Percentiles rank a stretch among this genome's conserved stretches.
These are phyloP conservation scores for Microtus richardsoni DNA, from an alignment of 2,113 vertebrate genomes.

Conservation along the genomic window DNA sequence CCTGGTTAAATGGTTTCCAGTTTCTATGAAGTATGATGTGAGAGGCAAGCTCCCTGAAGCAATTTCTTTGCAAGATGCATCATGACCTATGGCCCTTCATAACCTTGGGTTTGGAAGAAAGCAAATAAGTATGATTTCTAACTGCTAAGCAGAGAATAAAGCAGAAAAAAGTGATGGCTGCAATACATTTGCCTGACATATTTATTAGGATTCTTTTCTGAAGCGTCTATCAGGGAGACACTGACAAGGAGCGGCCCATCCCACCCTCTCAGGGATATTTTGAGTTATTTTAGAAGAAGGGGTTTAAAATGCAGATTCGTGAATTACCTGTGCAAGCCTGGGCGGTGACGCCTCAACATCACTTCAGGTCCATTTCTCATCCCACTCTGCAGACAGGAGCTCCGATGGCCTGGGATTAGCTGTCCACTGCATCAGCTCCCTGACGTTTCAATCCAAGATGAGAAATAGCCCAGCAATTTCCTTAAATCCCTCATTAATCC, in stretches of 20 bases:
- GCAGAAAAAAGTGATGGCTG: not conserved
- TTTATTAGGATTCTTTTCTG: constrained; percentile 12
- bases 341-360: not conserved
- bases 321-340: not conserved
- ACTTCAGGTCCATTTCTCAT: constrained; percentile 1
- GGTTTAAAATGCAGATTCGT: not conserved
- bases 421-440: not conserved
- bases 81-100: not conserved
- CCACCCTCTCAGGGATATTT: not conserved
- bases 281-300: not conserved
- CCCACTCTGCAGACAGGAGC: not conserved
- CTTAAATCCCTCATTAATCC: not conserved
- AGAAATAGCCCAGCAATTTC: not conserved
- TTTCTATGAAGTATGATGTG: not conserved
- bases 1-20: not conserved
- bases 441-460: not conserved
- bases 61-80: not conserved
- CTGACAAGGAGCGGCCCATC: not conserved
- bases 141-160: not conserved
- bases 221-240: constrained; percentile 21
- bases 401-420: not conserved
- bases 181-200: not conserved
- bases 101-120: not conserved
- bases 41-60: not conserved
- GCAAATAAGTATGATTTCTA: not conserved